Percentiles rank a stretch among this genome's conserved stretches.
phyloP scores from a whole-genome alignment of 1,140 invertebrate species.

The Drosophila bocki region DNA sequence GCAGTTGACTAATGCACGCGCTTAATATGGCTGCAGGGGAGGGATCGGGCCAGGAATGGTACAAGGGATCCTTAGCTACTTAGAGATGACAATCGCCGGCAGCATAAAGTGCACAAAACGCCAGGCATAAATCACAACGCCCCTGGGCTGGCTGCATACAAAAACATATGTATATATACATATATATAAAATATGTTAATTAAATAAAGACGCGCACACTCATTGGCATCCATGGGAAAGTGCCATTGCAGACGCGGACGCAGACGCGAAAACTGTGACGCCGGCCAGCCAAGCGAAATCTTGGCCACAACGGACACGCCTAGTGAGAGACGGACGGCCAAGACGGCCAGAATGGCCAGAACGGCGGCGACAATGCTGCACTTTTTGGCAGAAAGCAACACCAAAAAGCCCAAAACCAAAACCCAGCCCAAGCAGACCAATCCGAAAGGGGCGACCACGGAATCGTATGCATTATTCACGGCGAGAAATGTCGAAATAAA shows the following conservation, averaged over 20 bases:
- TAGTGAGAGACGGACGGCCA: slow-evolving; percentile 67
- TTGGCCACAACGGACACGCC: slow-evolving; percentile 75
- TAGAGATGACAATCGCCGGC: slow-evolving; percentile 51
- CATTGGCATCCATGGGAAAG: slow-evolving; percentile 54
- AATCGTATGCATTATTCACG: slow-evolving; percentile 76
- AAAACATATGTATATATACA: background rate
- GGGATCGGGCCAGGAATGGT: slow-evolving; percentile 20
- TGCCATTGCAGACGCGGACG: slow-evolving; percentile 45
- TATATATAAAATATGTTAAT: slow-evolving; percentile 75
- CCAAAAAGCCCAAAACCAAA: slow-evolving; percentile 26
- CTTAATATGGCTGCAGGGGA: slow-evolving; percentile 51
- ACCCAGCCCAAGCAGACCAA: slow-evolving; percentile 33
- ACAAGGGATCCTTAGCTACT: slow-evolving; percentile 39
- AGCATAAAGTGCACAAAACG: slow-evolving; percentile 55
- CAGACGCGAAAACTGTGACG: slow-evolving; percentile 74
- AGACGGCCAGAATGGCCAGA: slow-evolving; percentile 50
- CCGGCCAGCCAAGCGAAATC: slow-evolving; percentile 74
- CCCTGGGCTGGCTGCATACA: slow-evolving; percentile 12
- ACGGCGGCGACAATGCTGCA: slow-evolving; percentile 67
- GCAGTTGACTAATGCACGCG: slow-evolving; percentile 70
- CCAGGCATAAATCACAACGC: slow-evolving; percentile 60
- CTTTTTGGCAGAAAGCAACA: slow-evolving; percentile 58
- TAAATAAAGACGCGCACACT: slow-evolving; percentile 71
- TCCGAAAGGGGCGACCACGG: slow-evolving; percentile 64
- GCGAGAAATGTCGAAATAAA: slow-evolving; percentile 78